Percentiles rank a stretch among this genome's conserved stretches.
Evolutionary conservation across 2,113 vertebrate species (phyloP).

Genomic region (Melanostigma gelatinosum): DNA sequence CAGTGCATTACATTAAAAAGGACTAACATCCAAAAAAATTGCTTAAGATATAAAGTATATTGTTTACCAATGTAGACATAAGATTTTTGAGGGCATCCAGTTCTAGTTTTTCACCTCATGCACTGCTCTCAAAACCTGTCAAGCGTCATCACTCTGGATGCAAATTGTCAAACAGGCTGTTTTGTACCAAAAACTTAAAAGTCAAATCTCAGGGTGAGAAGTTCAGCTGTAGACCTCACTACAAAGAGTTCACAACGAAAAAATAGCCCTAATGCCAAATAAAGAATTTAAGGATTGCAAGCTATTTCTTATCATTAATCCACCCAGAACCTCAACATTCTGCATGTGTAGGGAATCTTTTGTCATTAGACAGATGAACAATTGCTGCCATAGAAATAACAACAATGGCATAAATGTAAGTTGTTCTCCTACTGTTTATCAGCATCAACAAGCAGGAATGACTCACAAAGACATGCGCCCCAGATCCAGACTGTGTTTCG

Average conservation of each 20-base stretch:
- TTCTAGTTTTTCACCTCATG: not conserved
- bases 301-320: not conserved
- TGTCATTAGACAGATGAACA: not conserved
- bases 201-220: slow-evolving; percentile 35
- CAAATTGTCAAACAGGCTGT: slow-evolving; percentile 13
- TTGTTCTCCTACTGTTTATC: not conserved
- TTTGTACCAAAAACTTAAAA: slow-evolving; percentile 7
- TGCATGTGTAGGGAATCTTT: not conserved
- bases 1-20: slow-evolving; percentile 31
- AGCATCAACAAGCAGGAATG: slow-evolving; percentile 3
- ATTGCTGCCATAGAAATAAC: not conserved
- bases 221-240: slow-evolving; percentile 30
- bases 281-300: not conserved
- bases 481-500: not conserved
- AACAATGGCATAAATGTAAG: not conserved
- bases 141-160: slow-evolving; percentile 13
- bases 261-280: not conserved
- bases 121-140: slow-evolving; percentile 24
- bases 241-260: slow-evolving; percentile 5
- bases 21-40: slow-evolving; percentile 8
- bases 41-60: not conserved
- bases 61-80: slow-evolving; percentile 5
- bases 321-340: not conserved
- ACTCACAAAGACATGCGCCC: not conserved
- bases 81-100: not conserved